Conservation (phyloP, 1,140 invertebrate species). For the Riptortus pedestris region DNA sequence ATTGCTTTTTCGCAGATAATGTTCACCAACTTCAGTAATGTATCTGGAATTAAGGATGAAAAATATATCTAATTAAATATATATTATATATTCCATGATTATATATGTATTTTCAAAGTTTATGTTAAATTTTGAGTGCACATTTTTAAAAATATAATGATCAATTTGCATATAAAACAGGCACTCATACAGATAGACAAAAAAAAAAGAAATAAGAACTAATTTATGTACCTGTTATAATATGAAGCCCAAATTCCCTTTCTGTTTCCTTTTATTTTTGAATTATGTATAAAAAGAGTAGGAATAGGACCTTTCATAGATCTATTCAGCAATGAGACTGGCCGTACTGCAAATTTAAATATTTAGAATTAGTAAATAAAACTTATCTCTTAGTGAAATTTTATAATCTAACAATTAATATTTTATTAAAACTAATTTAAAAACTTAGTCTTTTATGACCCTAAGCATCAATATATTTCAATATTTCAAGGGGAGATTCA, state of each 20-base stretch:
- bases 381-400: not conserved
- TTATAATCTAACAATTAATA: too few relatives aligned
- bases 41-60: constrained; percentile 41
- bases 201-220: too few relatives aligned
- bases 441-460: too few relatives aligned
- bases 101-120: not conserved
- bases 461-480: too few relatives aligned
- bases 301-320: constrained; percentile 66
- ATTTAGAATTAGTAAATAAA: not conserved
- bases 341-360: not conserved
- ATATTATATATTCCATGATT: not conserved
- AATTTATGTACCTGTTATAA: constrained; percentile 56
- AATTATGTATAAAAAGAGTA: constrained; percentile 54
- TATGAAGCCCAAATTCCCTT: constrained; percentile 73
- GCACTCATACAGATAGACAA: too few relatives aligned
- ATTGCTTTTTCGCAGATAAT: constrained; percentile 76
- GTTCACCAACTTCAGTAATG: constrained; percentile 68
- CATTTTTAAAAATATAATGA: not conserved
- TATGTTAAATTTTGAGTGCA: not conserved
- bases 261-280: constrained; percentile 67
- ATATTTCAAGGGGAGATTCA: too few relatives aligned
- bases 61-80: not conserved
- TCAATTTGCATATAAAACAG: not conserved
- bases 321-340: constrained; percentile 43
- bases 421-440: too few relatives aligned